Evolutionary conservation across 2,888 invertebrate genomes (phyloP), one percentile per base, ranked within the genome.

Genomic region (Stenurella melanura): DNA sequence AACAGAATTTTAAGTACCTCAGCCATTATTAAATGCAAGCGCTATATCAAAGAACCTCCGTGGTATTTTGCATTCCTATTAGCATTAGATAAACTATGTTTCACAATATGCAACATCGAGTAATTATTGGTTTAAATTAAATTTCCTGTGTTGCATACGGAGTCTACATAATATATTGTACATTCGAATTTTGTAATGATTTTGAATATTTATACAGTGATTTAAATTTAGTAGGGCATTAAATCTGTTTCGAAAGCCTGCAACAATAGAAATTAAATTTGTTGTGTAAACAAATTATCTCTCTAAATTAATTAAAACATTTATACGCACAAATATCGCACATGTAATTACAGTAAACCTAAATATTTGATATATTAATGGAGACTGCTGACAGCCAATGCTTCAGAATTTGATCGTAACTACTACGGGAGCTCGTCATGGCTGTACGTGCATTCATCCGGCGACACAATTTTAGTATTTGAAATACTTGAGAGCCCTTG

Each of bases 121-220:
- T 69, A 69, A 69, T 57, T 69, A 57, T 57, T 54, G 58, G 54
- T 54, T 30, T 56, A 57, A 69, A 69, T 69, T 69, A 69, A 69
- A 69, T 57, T 69, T 69, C 58, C 57, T 34, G 69, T 19, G n/a
- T 1, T 18, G 34, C 19, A 57, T 57, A 57, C 26, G 38, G 34
- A 30, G n/a, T 15, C 42, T 26, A 42, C 70, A 42, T 70, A 60
- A 70, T 60, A 34, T 63, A 63, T 64, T 19, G 38, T 15, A 38
- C 42, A 50, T 73, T 64, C 54, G 76, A 72, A 76, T 68, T 72
- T 66, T 72, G 72, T 68, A 76, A 72, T 67, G 72, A 72, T 73
- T 76, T 76, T 56, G 64, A 76, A 67, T 72, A 76, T 72, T 76
- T 72, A 76, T 71, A 61, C 71, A 72, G 19, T 68, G 61, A 66